Conservation (phyloP, 2,797 vertebrate species). For the Moxostoma hubbsi region DNA sequence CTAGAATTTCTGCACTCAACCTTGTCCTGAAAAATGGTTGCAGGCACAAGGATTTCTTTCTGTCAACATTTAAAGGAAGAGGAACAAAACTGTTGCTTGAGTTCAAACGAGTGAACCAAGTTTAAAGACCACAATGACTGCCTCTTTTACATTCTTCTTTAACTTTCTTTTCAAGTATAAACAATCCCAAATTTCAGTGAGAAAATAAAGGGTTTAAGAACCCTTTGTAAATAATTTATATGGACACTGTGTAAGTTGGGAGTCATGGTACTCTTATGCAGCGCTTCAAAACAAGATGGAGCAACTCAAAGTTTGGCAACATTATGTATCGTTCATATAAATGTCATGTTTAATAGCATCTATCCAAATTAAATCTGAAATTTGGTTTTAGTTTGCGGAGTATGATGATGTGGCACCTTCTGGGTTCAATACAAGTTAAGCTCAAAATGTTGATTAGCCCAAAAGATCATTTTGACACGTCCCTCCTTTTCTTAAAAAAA, state of each 20-base stretch:
- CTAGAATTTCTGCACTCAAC: slow-evolving; percentile 17
- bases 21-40: slow-evolving; percentile 11
- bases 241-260: neutral
- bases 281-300: neutral
- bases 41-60: neutral
- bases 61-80: neutral
- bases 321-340: neutral
- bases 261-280: neutral
- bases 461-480: no score
- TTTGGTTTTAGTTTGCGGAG: neutral
- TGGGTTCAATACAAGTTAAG: no score
- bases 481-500: no score
- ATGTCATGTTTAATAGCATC: neutral
- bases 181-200: neutral
- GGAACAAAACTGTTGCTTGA: neutral
- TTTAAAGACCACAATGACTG: neutral
- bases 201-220: neutral
- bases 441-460: no score
- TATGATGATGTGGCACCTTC: neutral
- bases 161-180: neutral
- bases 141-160: neutral
- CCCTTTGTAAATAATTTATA: slow-evolving; percentile 31
- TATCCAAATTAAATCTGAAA: neutral
- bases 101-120: neutral
- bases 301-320: neutral